phyloP scores from a whole-genome alignment of 2,113 vertebrate species.

The Charadrius vociferus region DNA sequence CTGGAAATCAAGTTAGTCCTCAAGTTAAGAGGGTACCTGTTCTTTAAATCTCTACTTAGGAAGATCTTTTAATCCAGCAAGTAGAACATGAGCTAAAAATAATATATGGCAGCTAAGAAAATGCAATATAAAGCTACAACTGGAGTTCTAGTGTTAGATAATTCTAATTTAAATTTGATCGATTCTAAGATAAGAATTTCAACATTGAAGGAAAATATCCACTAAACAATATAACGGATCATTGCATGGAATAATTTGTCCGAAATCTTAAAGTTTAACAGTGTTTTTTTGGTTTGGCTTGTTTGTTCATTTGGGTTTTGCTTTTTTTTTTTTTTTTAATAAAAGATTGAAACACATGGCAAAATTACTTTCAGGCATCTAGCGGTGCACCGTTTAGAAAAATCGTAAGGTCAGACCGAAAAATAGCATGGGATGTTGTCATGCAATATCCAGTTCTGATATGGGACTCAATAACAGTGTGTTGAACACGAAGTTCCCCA shows the following conservation, averaged over 20 bases:
- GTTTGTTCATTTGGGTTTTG: background rate
- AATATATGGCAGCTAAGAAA: background rate
- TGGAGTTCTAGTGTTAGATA: background rate
- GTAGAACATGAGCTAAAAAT: background rate
- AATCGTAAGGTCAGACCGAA: background rate
- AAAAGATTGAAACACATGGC: background rate
- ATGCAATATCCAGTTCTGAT: background rate
- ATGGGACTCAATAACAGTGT: background rate
- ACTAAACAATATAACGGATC: background rate
- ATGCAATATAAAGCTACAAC: background rate
- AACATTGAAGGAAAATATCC: background rate
- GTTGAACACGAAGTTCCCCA: background rate
- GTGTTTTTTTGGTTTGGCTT: background rate
- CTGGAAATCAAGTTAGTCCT: background rate
- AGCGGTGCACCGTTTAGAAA: background rate
- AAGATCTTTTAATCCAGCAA: background rate
- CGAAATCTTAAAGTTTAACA: background rate
- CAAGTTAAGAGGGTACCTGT: background rate
- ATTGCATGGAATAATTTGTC: background rate
- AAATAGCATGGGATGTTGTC: background rate
- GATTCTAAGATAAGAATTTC: background rate
- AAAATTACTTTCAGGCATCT: background rate
- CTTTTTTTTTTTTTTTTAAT: background rate
- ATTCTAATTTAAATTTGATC: background rate
- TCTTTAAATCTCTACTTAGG: background rate